Evolutionary conservation across 2,113 vertebrate species (phyloP), one percentile per base, ranked within the genome.

Genomic region (Felis catus): DNA sequence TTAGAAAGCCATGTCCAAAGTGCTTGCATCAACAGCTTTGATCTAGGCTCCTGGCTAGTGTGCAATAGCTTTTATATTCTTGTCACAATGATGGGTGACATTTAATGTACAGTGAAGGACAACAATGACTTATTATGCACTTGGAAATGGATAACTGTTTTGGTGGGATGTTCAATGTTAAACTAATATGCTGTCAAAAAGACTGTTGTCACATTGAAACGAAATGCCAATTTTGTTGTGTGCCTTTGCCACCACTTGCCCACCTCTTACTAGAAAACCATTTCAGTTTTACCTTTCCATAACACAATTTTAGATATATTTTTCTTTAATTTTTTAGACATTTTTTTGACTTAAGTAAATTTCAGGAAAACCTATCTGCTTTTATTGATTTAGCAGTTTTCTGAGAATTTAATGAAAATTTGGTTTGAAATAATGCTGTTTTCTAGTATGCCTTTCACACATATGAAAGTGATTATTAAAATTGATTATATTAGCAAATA

Each of bases 71-170:
- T 97, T 98, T 97, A 97, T 96, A 98, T 97, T 97, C 85, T 65
- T 98, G 63, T 98, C 97, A 97, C 96, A 98, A 4, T 96, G 89
- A 98, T 97, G 85, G 90, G 68, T 98, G 97, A 98, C 94, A 98
- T 98, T 98, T 98, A 97, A 95, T 96, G 73, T 92, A 97, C 0
- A 0, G 21, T 97, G 97, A 98, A 99, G 96, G 95, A 66, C 97
- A 98, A 86, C 94, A 97, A 33, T 97, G 91, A 98, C 95, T 98
- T 98, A 98, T 97, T 97, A 98, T 98, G 79, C 31, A 92, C 79
- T 98, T 93, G 97, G 93, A 98, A 98, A 94, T 97, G 94, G 89
- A 97, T 97, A 97, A 97, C 73, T 98, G 68, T 97, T 98, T 98
- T 98, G 82, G 68, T 98, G 51, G 88, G 94, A 65, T 98, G 86